phyloP scores from a whole-genome alignment of 2,113 vertebrate genomes.

The Myotis brandtii region DNA sequence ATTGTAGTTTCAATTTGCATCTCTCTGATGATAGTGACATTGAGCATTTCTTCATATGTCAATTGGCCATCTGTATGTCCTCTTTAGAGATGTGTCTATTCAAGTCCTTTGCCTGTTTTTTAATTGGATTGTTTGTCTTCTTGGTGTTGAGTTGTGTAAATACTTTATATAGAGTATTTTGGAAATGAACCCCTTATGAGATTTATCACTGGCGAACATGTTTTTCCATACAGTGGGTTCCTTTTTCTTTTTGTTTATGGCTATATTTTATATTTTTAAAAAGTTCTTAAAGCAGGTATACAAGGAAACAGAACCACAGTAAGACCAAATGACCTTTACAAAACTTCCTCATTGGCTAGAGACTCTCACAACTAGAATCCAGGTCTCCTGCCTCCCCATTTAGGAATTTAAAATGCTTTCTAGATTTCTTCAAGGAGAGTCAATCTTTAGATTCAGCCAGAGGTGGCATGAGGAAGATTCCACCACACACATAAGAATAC shows the following conservation, averaged over 20 bases:
- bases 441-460: conserved; percentile 22
- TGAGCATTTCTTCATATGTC: background rate
- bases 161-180: background rate
- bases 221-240: background rate
- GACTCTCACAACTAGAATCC: background rate
- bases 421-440: conserved; percentile 12
- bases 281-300: background rate
- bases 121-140: background rate
- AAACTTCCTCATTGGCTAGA: conserved; percentile 2
- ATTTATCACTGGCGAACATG: background rate
- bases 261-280: background rate
- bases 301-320: background rate
- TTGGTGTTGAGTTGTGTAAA: background rate
- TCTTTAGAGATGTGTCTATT: background rate
- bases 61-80: background rate
- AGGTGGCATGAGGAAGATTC: background rate
- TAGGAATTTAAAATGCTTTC: conserved; percentile 44
- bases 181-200: background rate
- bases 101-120: background rate
- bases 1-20: background rate
- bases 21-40: background rate
- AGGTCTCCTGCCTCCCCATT: background rate
- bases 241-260: background rate
- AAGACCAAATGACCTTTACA: background rate
- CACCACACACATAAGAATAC: background rate